Base-by-base conservation (phyloP, 2,113 vertebrate species). In the Psettodes erumei region DNA sequence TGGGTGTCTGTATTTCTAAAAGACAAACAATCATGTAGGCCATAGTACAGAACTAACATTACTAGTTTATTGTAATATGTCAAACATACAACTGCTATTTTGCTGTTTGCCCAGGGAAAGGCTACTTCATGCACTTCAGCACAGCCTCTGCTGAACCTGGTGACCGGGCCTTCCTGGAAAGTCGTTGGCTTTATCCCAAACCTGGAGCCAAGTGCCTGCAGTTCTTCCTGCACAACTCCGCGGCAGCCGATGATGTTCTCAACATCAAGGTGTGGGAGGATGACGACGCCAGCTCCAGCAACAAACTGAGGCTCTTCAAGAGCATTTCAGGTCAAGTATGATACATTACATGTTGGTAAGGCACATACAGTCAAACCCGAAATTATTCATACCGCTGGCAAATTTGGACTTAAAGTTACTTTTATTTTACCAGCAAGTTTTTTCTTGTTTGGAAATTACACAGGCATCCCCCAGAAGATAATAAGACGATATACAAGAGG, bases 121-220 rank as follows among this genome's bases (percentile, higher is more conserved):
- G 97, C 4, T 94, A 90, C 90, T 96, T 96, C 80, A 96, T 98
- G 96, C 94, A 97, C 89, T 96, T 96, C 7, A 35, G 92, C 79
- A 95, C 94, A 6, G 86, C 86, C 0, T 55, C 81, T 43, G 92
- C 83, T 23, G 60, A 0, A 1, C 42, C 51, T 2, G 93, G 90
- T 7, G 82, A 64, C 18, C 77, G 5, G 1, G 96, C 95, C 1
- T 0, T 77, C 27, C 86, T 98, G 79, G 94, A 97, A 87, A 97
- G 94, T 68, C 88, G 95, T 8, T 79, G 84, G 23, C 66, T 97
- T 15, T 95, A 96, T 75, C 95, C 96, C 6, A 96, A 94, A 79
- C 90, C 93, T 69, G 89, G 84, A n/a, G 91, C 90, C 47, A 96
- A 97, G 77, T 98, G 97, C 74, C 77, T 98, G 86, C 93, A 97